Percentiles rank a stretch among this genome's conserved stretches.
Evolutionary conservation across 2,797 vertebrate genomes (phyloP).

Genomic region (Caiman crocodilus): DNA sequence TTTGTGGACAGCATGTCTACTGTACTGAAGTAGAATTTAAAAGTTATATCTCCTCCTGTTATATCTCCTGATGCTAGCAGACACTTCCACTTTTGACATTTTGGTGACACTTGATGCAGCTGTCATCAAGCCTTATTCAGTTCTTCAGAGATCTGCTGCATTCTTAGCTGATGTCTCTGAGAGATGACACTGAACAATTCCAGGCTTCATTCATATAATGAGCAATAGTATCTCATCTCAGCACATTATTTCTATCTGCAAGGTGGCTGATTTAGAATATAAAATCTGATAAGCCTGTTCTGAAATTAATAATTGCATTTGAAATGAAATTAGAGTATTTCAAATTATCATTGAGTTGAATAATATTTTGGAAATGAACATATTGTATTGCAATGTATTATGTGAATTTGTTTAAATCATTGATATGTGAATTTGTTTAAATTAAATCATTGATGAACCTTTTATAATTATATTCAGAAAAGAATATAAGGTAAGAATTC

Average conservation of each 20-base stretch:
- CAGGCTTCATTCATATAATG: not conserved
- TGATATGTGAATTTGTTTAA: not conserved
- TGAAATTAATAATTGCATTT: not conserved
- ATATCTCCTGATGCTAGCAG: not conserved
- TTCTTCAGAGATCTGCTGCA: not conserved
- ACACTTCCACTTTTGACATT: conserved; percentile 5
- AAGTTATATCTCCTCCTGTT: not conserved
- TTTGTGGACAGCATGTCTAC: not conserved
- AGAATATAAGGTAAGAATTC: not conserved
- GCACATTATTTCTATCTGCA: not conserved
- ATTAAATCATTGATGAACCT: not conserved
- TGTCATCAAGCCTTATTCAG: not conserved
- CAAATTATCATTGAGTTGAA: not conserved
- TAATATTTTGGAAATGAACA: not conserved
- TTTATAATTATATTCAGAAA: not conserved
- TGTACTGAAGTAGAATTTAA: not conserved
- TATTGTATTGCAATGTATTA: not conserved
- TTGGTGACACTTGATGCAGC: not conserved
- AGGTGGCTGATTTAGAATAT: not conserved
- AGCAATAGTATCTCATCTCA: not conserved
- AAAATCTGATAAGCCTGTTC: not conserved
- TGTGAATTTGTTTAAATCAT: not conserved
- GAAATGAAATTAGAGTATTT: not conserved
- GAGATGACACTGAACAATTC: not conserved
- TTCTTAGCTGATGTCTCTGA: not conserved